phyloP scores from a whole-genome alignment of 2,113 vertebrate species.

The Burhinus oedicnemus region DNA sequence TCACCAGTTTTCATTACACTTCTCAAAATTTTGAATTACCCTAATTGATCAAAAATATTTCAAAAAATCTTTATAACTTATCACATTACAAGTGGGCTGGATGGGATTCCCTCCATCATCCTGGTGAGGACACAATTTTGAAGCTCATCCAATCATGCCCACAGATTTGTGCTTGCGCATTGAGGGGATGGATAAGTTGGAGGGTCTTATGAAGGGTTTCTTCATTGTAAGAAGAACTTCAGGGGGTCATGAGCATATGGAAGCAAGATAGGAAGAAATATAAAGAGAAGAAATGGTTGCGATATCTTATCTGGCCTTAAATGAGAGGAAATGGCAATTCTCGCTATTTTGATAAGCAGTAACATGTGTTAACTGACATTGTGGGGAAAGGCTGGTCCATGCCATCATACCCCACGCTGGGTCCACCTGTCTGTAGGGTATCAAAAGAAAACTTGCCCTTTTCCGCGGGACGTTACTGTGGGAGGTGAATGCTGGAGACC shows the following conservation, averaged over 20 bases:
- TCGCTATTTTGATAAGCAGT: not conserved
- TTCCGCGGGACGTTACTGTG: not conserved
- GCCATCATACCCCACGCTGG: not conserved
- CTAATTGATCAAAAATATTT: not conserved
- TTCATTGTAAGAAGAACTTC: not conserved
- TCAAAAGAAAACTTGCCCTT: not conserved
- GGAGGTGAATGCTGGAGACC: not conserved
- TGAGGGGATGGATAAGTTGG: not conserved
- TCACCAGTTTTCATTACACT: not conserved
- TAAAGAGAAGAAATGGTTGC: not conserved
- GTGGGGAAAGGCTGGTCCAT: not conserved
- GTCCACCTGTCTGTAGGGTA: not conserved
- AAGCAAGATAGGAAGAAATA: not conserved
- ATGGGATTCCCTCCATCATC: not conserved
- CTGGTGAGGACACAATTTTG: not conserved
- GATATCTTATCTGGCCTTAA: not conserved
- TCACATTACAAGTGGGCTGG: not conserved
- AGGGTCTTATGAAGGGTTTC: not conserved
- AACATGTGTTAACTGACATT: fast-evolving
- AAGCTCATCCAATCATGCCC: not conserved
- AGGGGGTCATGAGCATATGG: not conserved
- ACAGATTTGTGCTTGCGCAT: not conserved
- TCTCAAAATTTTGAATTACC: not conserved
- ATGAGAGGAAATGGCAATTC: not conserved
- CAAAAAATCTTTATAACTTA: not conserved